Base-by-base conservation (phyloP, 1,140 invertebrate genomes). In the Diabrotica undecimpunctata region DNA sequence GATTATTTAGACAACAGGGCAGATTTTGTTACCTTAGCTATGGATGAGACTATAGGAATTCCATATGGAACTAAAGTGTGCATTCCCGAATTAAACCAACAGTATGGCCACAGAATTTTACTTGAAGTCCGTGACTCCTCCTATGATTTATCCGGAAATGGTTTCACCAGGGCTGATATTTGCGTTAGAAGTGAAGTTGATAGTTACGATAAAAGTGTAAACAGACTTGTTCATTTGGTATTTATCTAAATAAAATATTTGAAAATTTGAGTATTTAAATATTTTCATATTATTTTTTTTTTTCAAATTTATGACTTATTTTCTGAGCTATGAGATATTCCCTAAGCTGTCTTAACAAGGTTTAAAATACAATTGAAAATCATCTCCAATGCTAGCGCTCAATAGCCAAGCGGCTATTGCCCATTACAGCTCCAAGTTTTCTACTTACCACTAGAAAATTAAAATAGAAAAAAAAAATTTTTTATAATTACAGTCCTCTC, bases 181-280 rank as follows among this genome's bases (percentile, higher is more conserved):
- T 83, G 82, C 64, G 83, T 84, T 0, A 75, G 82, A 50, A 78
- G 75, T 0, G 82, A 83, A 71, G 77, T 77, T 6, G 83, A 84
- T 63, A 83, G 80, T 72, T 83, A 83, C 51, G 83, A 84, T 61
- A 73, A 67, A 38, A 75, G 72, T 6, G 80, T 83, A 7, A 84
- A 84, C 64, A 74, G 73, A 65, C 10, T 71, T 12, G 77, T 81
- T 12, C 81, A 79, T 41, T 68, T 78, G 36, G 68, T 77, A 61
- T 75, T 78, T 68, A 61, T 70, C 36, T 71, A 68, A 71, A 46
- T 46, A 2, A 46, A 25, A 25, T 25, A 25, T 25, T 25, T 25
- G 25, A 4, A 25, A 25, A 25, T 25, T 25, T 25, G 25, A 25
- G 25, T 25, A 25, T 25, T 25, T 25, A 25, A 25, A 25, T 25